Evolutionary conservation across 2,113 vertebrate genomes (phyloP).

Genomic region (Colius striatus): DNA sequence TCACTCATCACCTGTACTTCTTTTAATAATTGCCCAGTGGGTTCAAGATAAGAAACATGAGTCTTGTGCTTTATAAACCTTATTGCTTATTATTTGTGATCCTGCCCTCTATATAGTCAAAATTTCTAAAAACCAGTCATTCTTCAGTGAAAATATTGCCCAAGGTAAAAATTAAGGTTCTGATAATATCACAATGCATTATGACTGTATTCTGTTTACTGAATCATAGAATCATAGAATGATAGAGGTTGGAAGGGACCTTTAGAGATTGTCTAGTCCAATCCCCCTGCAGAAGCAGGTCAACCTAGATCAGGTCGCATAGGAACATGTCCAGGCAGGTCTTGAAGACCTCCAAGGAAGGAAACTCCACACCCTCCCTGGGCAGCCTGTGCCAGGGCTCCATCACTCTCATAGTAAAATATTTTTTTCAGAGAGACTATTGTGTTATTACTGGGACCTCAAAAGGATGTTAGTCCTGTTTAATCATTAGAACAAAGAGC

Average conservation of each 20-base stretch:
- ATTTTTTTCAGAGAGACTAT: slow-evolving; percentile 36
- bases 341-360: no score
- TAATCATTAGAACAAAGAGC: slow-evolving; percentile 26
- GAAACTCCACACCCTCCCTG: no score
- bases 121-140: neutral
- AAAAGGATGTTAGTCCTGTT: slow-evolving; percentile 45
- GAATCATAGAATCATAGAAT: neutral
- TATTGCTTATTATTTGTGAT: neutral
- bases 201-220: neutral
- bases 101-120: neutral
- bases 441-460: slow-evolving; percentile 28
- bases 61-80: neutral
- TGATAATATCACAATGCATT: neutral
- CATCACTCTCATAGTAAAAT: no score
- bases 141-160: neutral
- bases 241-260: no score
- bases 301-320: no score
- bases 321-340: no score
- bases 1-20: neutral
- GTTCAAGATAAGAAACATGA: neutral
- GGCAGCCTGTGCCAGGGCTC: no score
- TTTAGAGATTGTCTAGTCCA: no score
- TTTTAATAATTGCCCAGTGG: neutral
- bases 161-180: neutral
- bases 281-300: no score